Conservation (phyloP, 2,888 invertebrate genomes). For the Orthosia gracilis region DNA sequence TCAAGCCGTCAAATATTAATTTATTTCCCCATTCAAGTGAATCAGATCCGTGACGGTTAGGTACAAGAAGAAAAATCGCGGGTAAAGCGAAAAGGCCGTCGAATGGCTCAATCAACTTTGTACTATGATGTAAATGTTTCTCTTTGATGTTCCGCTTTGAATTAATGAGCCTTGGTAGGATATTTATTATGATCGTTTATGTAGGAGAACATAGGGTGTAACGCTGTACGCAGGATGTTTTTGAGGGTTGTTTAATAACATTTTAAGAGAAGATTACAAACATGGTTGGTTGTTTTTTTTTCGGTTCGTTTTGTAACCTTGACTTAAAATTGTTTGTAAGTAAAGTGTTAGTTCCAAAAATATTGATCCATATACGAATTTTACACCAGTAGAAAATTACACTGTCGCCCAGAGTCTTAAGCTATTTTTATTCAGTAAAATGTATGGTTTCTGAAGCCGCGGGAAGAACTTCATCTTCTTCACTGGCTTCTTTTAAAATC, state of each 20-base stretch:
- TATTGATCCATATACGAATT: too few relatives aligned
- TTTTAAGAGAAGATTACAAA: slow-evolving; percentile 9
- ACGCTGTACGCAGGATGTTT: not conserved
- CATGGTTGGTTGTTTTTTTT: not conserved
- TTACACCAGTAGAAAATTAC: too few relatives aligned
- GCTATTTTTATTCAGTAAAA: too few relatives aligned
- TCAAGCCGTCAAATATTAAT: slow-evolving; percentile 41
- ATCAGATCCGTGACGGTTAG: slow-evolving; percentile 17
- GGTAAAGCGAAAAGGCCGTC: slow-evolving; percentile 32
- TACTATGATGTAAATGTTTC: slow-evolving; percentile 55
- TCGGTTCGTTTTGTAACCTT: too few relatives aligned
- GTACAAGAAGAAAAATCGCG: slow-evolving; percentile 42
- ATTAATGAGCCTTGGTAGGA: slow-evolving; percentile 49
- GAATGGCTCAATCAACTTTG: slow-evolving; percentile 58
- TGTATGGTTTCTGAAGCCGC: too few relatives aligned
- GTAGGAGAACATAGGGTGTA: slow-evolving; percentile 17
- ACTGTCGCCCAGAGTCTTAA: too few relatives aligned
- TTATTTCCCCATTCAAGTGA: slow-evolving; percentile 31
- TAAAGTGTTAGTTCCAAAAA: too few relatives aligned
- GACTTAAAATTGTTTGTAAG: too few relatives aligned
- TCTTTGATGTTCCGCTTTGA: slow-evolving; percentile 53
- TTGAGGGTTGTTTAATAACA: slow-evolving; percentile 25
- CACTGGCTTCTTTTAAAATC: too few relatives aligned
- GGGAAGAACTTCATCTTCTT: too few relatives aligned
- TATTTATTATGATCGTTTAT: slow-evolving; percentile 41